Evolutionary conservation across 2,888 invertebrate genomes (phyloP), one percentile per base, ranked within the genome.

Genomic region (Cryptocephalus primarius): DNA sequence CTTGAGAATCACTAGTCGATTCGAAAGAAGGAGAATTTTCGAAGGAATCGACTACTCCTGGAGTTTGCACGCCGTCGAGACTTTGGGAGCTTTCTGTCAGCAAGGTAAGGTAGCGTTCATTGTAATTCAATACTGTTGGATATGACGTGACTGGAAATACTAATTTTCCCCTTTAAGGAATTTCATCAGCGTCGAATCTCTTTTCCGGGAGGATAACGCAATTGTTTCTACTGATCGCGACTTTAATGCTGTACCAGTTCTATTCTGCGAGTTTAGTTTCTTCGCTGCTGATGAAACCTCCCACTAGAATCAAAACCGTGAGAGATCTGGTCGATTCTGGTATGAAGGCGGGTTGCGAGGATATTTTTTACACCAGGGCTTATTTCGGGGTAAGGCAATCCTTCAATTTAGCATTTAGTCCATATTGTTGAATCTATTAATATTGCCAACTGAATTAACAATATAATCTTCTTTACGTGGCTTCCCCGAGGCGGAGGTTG

Each of bases 231-330:
- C 57, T 65, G 31, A 44, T 62, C 13, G 50, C 63, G 31, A 60
- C 59, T 22, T 47, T 62, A 46, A 72, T 77, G 8, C 65, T 81
- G 33, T 81, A 79, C 62, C 82, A 82, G 59, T 83, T 80, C 60
- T 83, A 83, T 61, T 80, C 80, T 36, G 82, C 80, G 1, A 78
- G 77, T 42, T 77, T 83, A 44, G 80, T 82, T 1, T 81, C 82
- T 0, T 75, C 78, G 0, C 60, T 82, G 46, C 65, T 83, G 32
- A 74, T 76, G 57, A 78, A 78, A 47, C 71, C 77, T n/a, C 74
- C 77, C 0, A 78, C 75, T 49, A 75, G 72, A 33, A 80, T 83
- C 31, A 75, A 70, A 50, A 77, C 74, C 0, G 55, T 81, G 6
- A 66, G 72, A 40, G 78, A 80, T 55, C 59, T 83, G 49, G 60